Percentiles rank a stretch among this genome's conserved stretches.
Conservation (phyloP, 2,888 invertebrate species). For the Steromphala cineraria region DNA sequence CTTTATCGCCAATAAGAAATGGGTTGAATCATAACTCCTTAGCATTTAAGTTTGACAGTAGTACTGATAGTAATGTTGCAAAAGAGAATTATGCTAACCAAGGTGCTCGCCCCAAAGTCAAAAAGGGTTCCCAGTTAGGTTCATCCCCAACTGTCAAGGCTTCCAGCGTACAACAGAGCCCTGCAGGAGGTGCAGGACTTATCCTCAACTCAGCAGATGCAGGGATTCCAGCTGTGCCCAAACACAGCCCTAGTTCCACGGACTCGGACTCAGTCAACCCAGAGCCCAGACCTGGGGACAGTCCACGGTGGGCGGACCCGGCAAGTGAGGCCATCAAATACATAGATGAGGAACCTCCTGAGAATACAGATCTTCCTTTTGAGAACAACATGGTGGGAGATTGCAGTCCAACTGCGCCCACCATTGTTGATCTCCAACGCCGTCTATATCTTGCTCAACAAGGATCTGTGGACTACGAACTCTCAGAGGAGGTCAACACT, state of each 20-base stretch:
- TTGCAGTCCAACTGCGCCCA: constrained; percentile 51
- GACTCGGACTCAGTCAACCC: constrained; percentile 30
- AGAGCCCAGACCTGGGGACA: not conserved
- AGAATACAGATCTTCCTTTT: constrained; percentile 42
- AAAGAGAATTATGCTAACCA: constrained; percentile 33
- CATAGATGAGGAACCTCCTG: constrained; percentile 81
- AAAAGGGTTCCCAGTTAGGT: constrained; percentile 21
- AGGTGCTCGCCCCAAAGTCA: constrained; percentile 42
- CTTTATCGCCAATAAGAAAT: constrained; percentile 37
- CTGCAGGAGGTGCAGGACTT: not conserved
- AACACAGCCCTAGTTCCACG: constrained; percentile 11
- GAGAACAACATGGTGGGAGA: constrained; percentile 52
- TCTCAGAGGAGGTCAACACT: constrained; percentile 28
- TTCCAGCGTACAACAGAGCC: constrained; percentile 24
- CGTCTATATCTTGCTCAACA: constrained; percentile 45
- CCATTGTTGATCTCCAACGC: constrained; percentile 33
- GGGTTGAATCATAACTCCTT: constrained; percentile 34
- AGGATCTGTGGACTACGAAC: constrained; percentile 34
- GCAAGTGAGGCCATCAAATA: constrained; percentile 75
- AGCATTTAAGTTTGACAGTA: constrained; percentile 26
- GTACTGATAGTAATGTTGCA: constrained; percentile 1
- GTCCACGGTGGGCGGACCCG: constrained; percentile 72
- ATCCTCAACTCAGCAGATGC: constrained; percentile 23
- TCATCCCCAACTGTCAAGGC: constrained; percentile 15
- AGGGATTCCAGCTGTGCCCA: constrained; percentile 22